phyloP scores from a whole-genome alignment of 2,888 invertebrate species.

The Piscicola geometra region DNA sequence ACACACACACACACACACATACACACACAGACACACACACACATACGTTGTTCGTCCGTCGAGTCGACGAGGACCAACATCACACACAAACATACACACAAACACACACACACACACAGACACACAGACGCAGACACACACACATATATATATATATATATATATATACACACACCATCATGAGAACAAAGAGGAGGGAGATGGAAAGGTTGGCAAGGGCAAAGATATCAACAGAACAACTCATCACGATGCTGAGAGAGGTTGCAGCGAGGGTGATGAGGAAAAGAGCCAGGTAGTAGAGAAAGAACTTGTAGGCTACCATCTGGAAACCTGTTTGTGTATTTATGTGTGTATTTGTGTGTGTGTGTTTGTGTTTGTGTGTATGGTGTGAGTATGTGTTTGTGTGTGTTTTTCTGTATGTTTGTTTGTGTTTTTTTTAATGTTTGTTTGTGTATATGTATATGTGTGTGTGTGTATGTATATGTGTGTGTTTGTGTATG shows the following conservation, averaged over 20 bases:
- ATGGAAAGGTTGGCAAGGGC: slow-evolving; percentile 46
- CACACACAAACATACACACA: not conserved
- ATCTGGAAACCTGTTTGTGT: slow-evolving; percentile 39
- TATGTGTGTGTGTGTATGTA: too few species aligned
- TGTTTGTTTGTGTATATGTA: too few species aligned
- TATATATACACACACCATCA: slow-evolving; percentile 47
- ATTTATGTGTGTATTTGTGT: too few species aligned
- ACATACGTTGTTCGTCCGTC: too few species aligned
- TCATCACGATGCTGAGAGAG: slow-evolving; percentile 50
- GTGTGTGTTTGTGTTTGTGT: not conserved
- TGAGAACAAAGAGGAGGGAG: slow-evolving; percentile 45
- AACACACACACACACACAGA: not conserved
- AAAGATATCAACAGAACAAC: slow-evolving; percentile 38
- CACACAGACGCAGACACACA: not conserved
- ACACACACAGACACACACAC: too few species aligned
- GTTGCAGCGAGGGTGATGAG: slow-evolving; percentile 51
- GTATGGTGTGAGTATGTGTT: not conserved
- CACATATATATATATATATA: not conserved
- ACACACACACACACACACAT: too few species aligned
- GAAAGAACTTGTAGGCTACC: slow-evolving; percentile 49
- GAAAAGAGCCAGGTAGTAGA: slow-evolving; percentile 50
- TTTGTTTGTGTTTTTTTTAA: too few species aligned
- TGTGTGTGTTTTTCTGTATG: too few species aligned
- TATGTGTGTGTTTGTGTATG: not conserved
- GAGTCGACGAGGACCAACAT: too few species aligned